A percentile compares a stretch with the other conserved stretches of the same genome.
These are phyloP conservation scores for Phoeniculus purpureus DNA, from an alignment of 2,797 vertebrate genomes.

Conservation along the genomic window DNA sequence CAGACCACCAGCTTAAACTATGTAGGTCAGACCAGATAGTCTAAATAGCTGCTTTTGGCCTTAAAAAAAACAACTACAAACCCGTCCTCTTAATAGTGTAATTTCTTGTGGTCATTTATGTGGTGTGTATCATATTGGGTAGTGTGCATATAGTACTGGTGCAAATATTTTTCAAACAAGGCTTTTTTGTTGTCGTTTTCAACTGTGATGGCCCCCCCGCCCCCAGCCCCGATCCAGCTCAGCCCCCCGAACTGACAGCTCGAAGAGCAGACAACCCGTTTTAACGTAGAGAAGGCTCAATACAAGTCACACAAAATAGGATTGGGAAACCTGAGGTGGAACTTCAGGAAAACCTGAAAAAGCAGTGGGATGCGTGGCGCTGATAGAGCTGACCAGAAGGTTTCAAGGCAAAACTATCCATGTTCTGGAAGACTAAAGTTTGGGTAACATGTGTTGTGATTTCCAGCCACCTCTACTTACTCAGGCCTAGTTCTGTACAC, in stretches of 20 bases:
- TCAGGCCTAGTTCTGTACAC: neutral
- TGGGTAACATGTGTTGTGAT: neutral
- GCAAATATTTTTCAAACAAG: neutral
- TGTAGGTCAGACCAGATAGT: neutral
- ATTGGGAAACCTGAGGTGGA: neutral
- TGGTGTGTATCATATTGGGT: neutral
- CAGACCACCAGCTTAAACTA: neutral
- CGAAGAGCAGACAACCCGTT: neutral
- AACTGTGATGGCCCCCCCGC: neutral
- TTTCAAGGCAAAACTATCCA: neutral
- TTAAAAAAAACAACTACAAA: neutral
- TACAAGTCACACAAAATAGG: neutral
- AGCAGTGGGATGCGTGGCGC: neutral
- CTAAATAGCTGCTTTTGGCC: neutral
- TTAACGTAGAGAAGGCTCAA: neutral
- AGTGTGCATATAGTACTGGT: neutral
- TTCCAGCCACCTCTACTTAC: neutral
- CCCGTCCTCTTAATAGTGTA: neutral
- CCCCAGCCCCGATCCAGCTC: neutral
- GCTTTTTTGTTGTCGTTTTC: neutral
- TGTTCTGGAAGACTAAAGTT: neutral
- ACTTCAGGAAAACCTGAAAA: neutral
- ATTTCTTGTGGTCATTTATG: neutral
- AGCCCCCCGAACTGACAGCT: neutral
- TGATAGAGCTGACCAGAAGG: neutral